A percentile compares a stretch with the other conserved stretches of the same genome.
Conservation (phyloP, 2,797 vertebrate species). For the Smutsia temminckii region DNA sequence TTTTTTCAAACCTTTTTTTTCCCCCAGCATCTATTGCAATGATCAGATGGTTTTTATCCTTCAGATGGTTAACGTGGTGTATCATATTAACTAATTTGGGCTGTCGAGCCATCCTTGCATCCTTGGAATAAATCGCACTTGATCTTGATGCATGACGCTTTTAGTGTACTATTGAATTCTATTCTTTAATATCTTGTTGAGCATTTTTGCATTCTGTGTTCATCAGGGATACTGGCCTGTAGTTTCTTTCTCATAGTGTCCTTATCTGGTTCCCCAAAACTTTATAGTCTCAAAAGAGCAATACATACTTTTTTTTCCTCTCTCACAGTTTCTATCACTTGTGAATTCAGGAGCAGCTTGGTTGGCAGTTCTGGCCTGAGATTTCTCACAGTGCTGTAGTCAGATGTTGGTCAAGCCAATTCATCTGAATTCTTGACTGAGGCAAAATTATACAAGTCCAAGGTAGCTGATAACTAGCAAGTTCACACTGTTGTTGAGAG, state of each 20-base stretch:
- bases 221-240: neutral
- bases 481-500: neutral
- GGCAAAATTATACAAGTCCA: neutral
- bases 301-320: neutral
- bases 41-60: neutral
- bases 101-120: neutral
- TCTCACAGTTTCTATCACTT: neutral
- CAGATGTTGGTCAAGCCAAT: neutral
- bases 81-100: neutral
- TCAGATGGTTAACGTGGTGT: neutral
- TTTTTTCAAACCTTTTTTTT: neutral
- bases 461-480: neutral
- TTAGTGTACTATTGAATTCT: neutral
- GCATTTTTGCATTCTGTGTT: neutral
- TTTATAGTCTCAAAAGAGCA: neutral
- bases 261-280: neutral
- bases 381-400: neutral
- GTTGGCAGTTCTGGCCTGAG: neutral
- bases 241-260: neutral
- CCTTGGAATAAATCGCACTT: neutral
- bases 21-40: neutral
- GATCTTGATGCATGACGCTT: neutral
- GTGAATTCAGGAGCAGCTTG: neutral
- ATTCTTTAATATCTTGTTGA: neutral
- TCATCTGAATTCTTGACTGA: neutral